Conservation (phyloP, 2,888 invertebrate genomes). For the Neoitamus cyanurus region DNA sequence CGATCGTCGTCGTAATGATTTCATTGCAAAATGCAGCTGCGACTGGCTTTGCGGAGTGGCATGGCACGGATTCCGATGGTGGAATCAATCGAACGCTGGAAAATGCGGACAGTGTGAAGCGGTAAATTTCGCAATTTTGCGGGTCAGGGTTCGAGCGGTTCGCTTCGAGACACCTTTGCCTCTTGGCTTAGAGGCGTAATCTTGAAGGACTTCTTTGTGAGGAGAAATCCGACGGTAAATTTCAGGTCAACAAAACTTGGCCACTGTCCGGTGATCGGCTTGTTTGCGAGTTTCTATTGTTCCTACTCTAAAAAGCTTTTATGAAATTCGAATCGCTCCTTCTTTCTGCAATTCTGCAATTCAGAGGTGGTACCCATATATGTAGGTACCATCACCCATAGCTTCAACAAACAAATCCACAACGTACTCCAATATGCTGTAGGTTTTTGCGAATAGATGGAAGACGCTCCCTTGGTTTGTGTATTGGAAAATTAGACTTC, state of each 20-base stretch:
- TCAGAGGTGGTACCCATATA: no score
- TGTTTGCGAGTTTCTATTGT: no score
- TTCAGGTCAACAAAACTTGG: not conserved
- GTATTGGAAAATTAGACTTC: no score
- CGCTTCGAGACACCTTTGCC: not conserved
- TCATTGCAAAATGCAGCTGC: conserved; percentile 8
- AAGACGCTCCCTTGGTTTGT: no score
- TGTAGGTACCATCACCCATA: no score
- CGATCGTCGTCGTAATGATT: not conserved
- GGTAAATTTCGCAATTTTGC: not conserved
- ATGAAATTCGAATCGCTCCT: no score
- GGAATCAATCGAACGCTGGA: not conserved
- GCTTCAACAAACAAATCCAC: no score
- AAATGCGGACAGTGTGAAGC: not conserved
- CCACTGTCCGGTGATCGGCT: not conserved
- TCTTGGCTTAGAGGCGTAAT: not conserved
- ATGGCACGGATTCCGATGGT: not conserved
- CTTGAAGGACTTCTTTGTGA: not conserved
- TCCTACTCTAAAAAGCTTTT: no score
- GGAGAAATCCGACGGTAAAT: not conserved
- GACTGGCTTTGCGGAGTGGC: not conserved
- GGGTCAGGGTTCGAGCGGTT: not conserved
- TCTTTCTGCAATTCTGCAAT: no score
- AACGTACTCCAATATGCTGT: no score
- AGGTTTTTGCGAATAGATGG: no score